Percentiles rank a stretch among this genome's conserved stretches.
phyloP scores from a whole-genome alignment of 2,888 invertebrate genomes.

The Chloromyia formosa region DNA sequence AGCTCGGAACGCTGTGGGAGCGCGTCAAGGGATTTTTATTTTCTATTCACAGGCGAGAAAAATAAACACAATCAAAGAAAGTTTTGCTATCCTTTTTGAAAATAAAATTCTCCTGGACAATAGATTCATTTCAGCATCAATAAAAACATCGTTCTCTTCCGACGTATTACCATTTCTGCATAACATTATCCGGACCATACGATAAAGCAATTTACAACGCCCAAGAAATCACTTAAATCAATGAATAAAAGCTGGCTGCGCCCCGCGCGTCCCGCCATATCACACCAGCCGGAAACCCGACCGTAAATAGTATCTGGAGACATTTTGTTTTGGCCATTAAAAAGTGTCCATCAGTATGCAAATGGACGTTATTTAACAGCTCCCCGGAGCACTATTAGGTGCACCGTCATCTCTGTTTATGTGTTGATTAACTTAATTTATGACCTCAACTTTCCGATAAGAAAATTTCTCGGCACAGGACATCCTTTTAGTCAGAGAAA shows the following conservation, averaged over 20 bases:
- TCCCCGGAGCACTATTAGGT: conserved; percentile 38
- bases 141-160: too few relatives aligned
- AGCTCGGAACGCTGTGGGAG: too few relatives aligned
- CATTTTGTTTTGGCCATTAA: conserved; percentile 36
- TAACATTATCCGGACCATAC: too few relatives aligned
- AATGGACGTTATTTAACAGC: conserved; percentile 38
- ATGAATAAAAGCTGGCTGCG: conserved; percentile 23
- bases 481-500: too few relatives aligned
- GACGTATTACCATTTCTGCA: too few relatives aligned
- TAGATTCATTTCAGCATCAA: too few relatives aligned
- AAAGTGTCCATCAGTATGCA: conserved; percentile 43
- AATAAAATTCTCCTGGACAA: too few relatives aligned
- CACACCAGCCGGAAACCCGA: conserved; percentile 1
- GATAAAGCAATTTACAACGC: background rate
- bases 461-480: conserved; percentile 25
- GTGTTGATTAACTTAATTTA: conserved; percentile 44
- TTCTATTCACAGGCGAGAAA: too few relatives aligned
- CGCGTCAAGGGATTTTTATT: too few relatives aligned
- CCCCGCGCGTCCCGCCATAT: too few relatives aligned
- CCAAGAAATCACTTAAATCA: conserved; percentile 33
- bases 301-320: conserved; percentile 36
- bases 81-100: too few relatives aligned
- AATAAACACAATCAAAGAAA: too few relatives aligned
- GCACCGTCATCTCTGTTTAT: conserved; percentile 43
- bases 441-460: conserved; percentile 40